phyloP scores from a whole-genome alignment of 2,888 invertebrate species.

The Clostera curtula region DNA sequence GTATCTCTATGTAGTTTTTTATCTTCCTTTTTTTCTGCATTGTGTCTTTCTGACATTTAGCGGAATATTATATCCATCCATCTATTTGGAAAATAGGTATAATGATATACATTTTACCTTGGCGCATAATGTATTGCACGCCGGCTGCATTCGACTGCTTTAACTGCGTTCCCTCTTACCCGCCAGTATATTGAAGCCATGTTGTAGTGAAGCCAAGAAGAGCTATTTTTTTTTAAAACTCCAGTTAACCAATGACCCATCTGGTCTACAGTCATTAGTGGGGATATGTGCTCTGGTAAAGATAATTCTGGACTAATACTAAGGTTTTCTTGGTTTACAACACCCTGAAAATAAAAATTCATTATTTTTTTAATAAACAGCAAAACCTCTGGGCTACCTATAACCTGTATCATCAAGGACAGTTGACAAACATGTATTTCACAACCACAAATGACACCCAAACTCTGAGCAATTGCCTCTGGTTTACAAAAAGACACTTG shows the following conservation, averaged over 20 bases:
- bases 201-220: conserved; percentile 87
- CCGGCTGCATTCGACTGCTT: conserved; percentile 86
- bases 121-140: conserved; percentile 84
- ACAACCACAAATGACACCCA: too few species aligned
- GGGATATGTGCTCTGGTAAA: conserved; percentile 37
- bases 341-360: conserved; percentile 37
- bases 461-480: too few species aligned
- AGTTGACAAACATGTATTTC: too few species aligned
- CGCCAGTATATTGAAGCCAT: conserved; percentile 88
- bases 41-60: too few species aligned
- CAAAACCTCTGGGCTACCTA: too few species aligned
- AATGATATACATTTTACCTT: conserved; percentile 61
- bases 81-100: too few species aligned
- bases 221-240: conserved; percentile 77
- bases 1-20: too few species aligned
- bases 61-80: too few species aligned
- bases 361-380: too few species aligned
- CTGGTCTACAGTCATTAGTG: conserved; percentile 47
- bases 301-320: conserved; percentile 38
- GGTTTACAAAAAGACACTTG: too few species aligned
- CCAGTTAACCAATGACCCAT: conserved; percentile 78
- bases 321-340: conserved; percentile 48
- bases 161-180: conserved; percentile 81
- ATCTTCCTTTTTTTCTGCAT: too few species aligned
- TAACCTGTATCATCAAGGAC: too few species aligned